Percentiles rank a stretch among this genome's conserved stretches.
Conservation (phyloP, 2,797 vertebrate genomes). For the Myiothlypis chrysogaster region DNA sequence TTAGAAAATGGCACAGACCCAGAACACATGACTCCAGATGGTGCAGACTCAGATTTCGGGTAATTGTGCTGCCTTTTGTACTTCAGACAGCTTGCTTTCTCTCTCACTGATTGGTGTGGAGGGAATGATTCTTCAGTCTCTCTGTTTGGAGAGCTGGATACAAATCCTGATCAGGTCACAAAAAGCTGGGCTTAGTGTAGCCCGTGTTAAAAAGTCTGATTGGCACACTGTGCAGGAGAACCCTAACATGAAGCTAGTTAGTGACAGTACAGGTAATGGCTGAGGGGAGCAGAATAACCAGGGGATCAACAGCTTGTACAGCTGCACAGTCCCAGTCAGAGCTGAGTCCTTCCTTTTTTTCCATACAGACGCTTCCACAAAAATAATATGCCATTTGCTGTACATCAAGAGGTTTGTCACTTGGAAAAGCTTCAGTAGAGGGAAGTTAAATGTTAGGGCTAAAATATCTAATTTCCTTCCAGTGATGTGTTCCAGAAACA, state of each 20-base stretch:
- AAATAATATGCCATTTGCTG: not conserved
- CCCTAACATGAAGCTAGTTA: not conserved
- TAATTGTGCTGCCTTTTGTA: slow-evolving; percentile 82
- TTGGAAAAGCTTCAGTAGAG: not conserved
- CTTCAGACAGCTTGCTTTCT: slow-evolving; percentile 69
- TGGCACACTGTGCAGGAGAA: not conserved
- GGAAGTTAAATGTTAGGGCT: not conserved
- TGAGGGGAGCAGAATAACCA: not conserved
- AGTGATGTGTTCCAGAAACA: not conserved
- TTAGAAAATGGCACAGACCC: slow-evolving; percentile 85
- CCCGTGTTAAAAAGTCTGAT: not conserved
- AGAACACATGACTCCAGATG: slow-evolving; percentile 87
- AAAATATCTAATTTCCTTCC: not conserved
- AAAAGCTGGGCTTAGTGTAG: not conserved
- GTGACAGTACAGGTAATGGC: not conserved
- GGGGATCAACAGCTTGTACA: not conserved
- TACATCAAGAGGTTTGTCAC: not conserved
- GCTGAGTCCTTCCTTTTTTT: not conserved
- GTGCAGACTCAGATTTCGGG: slow-evolving; percentile 85
- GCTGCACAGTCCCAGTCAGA: not conserved
- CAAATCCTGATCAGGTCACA: slow-evolving; percentile 22
- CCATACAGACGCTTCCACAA: not conserved
- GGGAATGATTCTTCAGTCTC: slow-evolving; percentile 58
- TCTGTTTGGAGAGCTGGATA: slow-evolving; percentile 48
- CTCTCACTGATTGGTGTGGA: slow-evolving; percentile 68